Percentiles rank a stretch among this genome's conserved stretches.
Evolutionary conservation across 2,797 vertebrate genomes (phyloP).

Genomic region (Microctenopoma steveboyesi): DNA sequence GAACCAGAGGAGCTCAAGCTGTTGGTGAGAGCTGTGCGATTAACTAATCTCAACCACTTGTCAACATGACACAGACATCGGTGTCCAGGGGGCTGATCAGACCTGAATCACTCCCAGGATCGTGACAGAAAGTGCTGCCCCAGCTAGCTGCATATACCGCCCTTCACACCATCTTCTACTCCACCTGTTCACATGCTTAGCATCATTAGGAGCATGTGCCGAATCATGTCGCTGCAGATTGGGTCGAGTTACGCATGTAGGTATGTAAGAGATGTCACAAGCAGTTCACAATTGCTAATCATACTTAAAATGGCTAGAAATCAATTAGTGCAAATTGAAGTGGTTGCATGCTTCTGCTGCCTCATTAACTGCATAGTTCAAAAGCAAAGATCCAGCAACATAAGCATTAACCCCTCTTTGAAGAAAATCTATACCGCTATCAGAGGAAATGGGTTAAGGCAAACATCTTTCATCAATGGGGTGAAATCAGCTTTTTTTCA

Average conservation of each 20-base stretch:
- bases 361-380: conserved; percentile 77
- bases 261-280: conserved; percentile 8
- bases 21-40: conserved; percentile 56
- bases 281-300: conserved; percentile 72
- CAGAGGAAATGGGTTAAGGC: conserved; percentile 62
- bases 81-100: conserved; percentile 51
- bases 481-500: conserved; percentile 46
- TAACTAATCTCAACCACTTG: conserved; percentile 56
- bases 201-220: conserved; percentile 78
- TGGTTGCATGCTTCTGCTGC: conserved; percentile 74
- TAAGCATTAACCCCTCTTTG: conserved; percentile 69
- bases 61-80: conserved; percentile 51
- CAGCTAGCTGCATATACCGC: conserved; percentile 41
- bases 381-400: conserved; percentile 65
- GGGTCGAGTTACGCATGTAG: conserved; percentile 33
- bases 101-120: conserved; percentile 52
- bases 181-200: conserved; percentile 78
- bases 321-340: conserved; percentile 78
- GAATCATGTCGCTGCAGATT: conserved; percentile 75
- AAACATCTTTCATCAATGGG: conserved; percentile 61
- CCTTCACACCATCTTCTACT: conserved; percentile 70
- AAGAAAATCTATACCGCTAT: conserved; percentile 71
- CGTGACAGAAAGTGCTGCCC: conserved; percentile 67
- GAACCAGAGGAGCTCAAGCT: conserved; percentile 43
- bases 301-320: conserved; percentile 80